Base-by-base conservation (phyloP, 1,140 invertebrate genomes). In the Apis florea region DNA sequence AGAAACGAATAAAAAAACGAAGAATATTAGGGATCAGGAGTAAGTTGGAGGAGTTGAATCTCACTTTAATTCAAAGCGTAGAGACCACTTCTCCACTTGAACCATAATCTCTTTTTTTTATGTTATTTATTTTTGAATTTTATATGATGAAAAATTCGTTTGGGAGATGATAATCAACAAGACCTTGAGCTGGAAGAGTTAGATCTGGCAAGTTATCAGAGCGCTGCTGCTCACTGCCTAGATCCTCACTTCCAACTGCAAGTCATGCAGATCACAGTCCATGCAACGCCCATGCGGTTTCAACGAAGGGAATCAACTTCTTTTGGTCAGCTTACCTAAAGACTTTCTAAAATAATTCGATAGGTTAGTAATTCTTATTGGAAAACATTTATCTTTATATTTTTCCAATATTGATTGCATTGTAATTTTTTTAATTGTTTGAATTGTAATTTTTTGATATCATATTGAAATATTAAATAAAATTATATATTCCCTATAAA, bases 1-100 rank as follows among this genome's bases (percentile, higher is more conserved):
- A 61, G 15, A 63, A 69, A n/a, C 8, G 1, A 54, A 17, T 11
- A 19, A 2, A 49, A 40, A 15, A 49, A 5, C 68, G 85, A 86
- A 64, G 90, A 85, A 76, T 21, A 78, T 67, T 63, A 90, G 90
- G 84, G 77, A 88, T 80, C 90, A 90, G 94, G 93, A 95, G 95
- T 95, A 96, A 96, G 95, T 96, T 96, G 95, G 95, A 96, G 96
- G 95, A 96, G 96, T 96, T 95, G 96, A 96, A 96, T 96, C 96
- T 96, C 96, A 96, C 95, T 95, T 94, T 91, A 87, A 92, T 86
- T 91, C 93, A 92, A 94, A 95, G 95, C 94, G 95, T 95, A 95
- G 95, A 96, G 95, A 96, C 95, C 94, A 96, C 96, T 96, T 93
- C 95, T 96, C 95, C 95, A 95, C 95, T 95, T 95, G 93, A 92